Base-by-base conservation (phyloP, 2,888 invertebrate genomes). In the Perdita meconis region DNA sequence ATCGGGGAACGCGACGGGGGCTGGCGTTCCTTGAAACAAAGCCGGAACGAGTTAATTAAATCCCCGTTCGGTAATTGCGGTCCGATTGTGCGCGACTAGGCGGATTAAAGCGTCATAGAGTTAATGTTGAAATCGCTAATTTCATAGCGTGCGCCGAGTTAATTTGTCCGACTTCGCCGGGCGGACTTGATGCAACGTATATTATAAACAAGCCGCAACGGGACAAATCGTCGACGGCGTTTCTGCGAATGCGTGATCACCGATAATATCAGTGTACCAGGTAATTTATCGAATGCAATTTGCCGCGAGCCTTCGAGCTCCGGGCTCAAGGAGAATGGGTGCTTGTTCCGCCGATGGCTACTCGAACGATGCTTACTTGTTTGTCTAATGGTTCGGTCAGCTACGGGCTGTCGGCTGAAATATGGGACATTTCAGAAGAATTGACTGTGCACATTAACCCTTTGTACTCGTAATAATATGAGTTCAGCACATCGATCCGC, bases 11-110 rank as follows among this genome's bases (percentile, higher is more conserved):
- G n/a, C 24, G 30, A 30, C 30, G 30, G 30, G 3, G 12, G n/a
- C n/a, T 38, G 68, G 40, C 55, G 26, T 47, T 30, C 22, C 56
- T 56, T 22, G 44, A 38, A 77, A 77, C 60, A 57, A 74, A 69
- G 51, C 16, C 12, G 10, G 55, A 42, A 74, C 50, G 61, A 75
- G 71, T 83, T 70, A 81, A 84, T 84, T 80, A 75, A 81, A 82
- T 64, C 51, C 36, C 63, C 42, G 34, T 57, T 51, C 42, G 61
- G 61, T 77, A 72, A 61, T 67, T 74, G 61, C 68, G 24, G 44
- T 30, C 38, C 24, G 64, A 82, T 77, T 67, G 68, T 57, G 38
- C 55, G 19, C 69, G 55, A 72, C 67, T 65, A 63, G 57, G 13
- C n/a, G 55, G 72, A 81, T 80, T 78, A 70, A 66, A 60, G 57